Evolutionary conservation across 1,140 invertebrate genomes (phyloP).

Genomic region (Drosophila bipectinata): DNA sequence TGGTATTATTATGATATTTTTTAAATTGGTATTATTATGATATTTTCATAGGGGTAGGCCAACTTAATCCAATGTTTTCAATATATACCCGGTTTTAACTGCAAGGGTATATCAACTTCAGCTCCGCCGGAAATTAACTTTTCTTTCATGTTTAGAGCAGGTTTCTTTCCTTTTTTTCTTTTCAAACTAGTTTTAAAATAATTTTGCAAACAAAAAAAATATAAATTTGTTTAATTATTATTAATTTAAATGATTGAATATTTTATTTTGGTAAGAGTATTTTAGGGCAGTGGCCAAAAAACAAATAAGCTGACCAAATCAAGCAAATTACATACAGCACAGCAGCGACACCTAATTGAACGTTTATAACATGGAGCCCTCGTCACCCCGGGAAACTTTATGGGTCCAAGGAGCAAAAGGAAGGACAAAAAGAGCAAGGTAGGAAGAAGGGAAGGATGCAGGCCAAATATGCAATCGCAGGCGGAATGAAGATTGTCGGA

Average conservation of each 20-base stretch:
- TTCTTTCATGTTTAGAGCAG: too few relatives aligned
- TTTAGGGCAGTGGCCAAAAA: not conserved
- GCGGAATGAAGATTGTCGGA: conserved; percentile 5
- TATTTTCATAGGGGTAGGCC: too few relatives aligned
- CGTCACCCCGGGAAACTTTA: conserved; percentile 3
- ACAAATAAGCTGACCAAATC: conserved; percentile 19
- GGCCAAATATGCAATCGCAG: conserved; percentile 19
- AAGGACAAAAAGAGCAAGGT: not conserved
- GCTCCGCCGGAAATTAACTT: too few relatives aligned
- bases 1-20: too few relatives aligned
- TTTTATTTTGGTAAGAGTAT: conserved; percentile 12
- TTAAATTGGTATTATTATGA: too few relatives aligned
- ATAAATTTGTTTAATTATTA: too few relatives aligned
- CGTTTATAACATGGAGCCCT: conserved; percentile 4
- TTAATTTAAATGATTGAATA: not conserved
- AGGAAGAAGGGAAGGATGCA: conserved; percentile 11
- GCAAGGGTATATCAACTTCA: too few relatives aligned
- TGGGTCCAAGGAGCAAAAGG: conserved; percentile 14
- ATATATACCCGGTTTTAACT: too few relatives aligned
- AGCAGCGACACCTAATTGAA: conserved; percentile 55
- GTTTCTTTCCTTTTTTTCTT: too few relatives aligned
- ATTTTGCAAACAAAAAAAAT: too few relatives aligned
- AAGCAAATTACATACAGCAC: conserved; percentile 48
- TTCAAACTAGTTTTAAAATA: too few relatives aligned
- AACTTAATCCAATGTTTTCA: too few relatives aligned